Evolutionary conservation across 2,888 invertebrate genomes (phyloP).

Genomic region (Spodoptera littoralis): DNA sequence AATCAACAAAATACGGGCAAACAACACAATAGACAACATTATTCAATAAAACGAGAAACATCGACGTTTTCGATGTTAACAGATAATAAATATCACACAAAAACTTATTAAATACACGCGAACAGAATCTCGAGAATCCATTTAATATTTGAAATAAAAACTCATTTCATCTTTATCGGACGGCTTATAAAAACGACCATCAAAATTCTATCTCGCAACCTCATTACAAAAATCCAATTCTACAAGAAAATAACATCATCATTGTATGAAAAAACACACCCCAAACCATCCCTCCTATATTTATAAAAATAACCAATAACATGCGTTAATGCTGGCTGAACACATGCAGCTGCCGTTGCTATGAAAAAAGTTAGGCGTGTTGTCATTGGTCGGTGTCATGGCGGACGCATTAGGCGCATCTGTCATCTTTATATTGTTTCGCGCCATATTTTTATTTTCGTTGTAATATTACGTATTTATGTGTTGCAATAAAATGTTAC

Average conservation of each 20-base stretch:
- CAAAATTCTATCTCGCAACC: constrained; percentile 67
- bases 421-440: constrained; percentile 80
- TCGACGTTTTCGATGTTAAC: constrained; percentile 23
- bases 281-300: constrained; percentile 59
- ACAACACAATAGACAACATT: constrained; percentile 1
- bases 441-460: constrained; percentile 57
- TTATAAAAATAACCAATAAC: constrained; percentile 84
- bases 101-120: constrained; percentile 48
- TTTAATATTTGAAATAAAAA: constrained; percentile 49
- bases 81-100: constrained; percentile 27
- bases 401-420: constrained; percentile 82
- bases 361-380: constrained; percentile 73
- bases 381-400: constrained; percentile 75
- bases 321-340: constrained; percentile 78
- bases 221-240: constrained; percentile 60
- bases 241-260: constrained; percentile 61
- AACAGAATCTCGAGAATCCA: constrained; percentile 46
- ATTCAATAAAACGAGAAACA: constrained; percentile 8
- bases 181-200: constrained; percentile 57
- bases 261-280: constrained; percentile 59
- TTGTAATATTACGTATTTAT: constrained; percentile 55
- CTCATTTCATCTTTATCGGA: constrained; percentile 57
- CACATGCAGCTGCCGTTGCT: constrained; percentile 78
- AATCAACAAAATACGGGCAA: constrained; percentile 3
- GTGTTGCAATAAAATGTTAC: constrained; percentile 53